phyloP scores from a whole-genome alignment of 2,113 vertebrate genomes.

The Mustela lutreola region DNA sequence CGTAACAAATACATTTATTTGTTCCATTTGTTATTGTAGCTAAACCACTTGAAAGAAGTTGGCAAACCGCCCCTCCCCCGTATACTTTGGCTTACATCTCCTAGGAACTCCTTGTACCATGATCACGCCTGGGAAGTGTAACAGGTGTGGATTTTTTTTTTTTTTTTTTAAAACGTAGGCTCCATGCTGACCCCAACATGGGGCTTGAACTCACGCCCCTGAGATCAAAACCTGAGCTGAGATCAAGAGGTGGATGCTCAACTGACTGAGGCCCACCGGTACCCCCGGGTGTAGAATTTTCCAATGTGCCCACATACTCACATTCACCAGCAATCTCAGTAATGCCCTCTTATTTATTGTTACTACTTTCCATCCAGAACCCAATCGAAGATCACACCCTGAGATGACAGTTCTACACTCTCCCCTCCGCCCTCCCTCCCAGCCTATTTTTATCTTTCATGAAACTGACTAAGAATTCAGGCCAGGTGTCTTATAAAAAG shows the following conservation, averaged over 20 bases:
- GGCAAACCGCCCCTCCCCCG: background rate
- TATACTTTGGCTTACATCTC: background rate
- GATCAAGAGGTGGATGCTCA: background rate
- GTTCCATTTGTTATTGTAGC: background rate
- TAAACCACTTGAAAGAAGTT: background rate
- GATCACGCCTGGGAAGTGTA: background rate
- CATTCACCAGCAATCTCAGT: background rate
- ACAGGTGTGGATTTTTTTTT: background rate
- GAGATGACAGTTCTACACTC: background rate
- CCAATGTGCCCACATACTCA: background rate
- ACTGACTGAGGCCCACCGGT: background rate
- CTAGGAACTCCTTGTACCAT: background rate
- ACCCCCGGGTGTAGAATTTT: background rate
- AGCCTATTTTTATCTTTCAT: background rate
- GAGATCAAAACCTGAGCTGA: background rate
- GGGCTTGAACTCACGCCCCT: background rate
- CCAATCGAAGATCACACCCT: background rate
- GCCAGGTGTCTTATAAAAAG: background rate
- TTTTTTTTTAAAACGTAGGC: background rate
- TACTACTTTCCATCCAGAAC: background rate
- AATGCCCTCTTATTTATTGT: background rate
- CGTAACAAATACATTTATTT: background rate
- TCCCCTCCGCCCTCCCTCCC: too few relatives aligned
- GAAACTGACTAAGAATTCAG: background rate
- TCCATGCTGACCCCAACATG: background rate